phyloP scores from a whole-genome alignment of 2,797 vertebrate genomes.

The Lacerta viridis region DNA sequence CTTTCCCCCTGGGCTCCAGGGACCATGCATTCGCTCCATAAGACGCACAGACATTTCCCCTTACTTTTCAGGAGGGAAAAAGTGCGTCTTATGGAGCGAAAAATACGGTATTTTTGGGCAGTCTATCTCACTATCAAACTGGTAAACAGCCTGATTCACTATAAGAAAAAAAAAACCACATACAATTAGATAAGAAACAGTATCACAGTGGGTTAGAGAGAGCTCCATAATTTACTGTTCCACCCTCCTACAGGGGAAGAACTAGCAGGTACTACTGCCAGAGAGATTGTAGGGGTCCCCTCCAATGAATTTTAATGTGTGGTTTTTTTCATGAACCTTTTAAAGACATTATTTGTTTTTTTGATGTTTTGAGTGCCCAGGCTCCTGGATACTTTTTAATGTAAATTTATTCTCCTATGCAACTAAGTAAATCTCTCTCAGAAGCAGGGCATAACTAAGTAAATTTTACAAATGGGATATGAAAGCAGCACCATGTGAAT shows the following conservation, averaged over 20 bases:
- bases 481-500: slow-evolving; percentile 38
- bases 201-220: too few relatives aligned
- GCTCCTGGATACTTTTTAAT: background rate
- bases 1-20: too few relatives aligned
- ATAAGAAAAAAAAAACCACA: too few relatives aligned
- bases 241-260: background rate
- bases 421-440: background rate
- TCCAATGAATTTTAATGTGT: background rate
- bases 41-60: too few relatives aligned
- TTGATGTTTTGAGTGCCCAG: background rate
- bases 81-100: too few relatives aligned
- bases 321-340: background rate
- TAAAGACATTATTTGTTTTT: background rate
- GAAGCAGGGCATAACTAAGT: slow-evolving; percentile 16
- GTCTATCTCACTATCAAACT: too few relatives aligned
- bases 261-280: background rate
- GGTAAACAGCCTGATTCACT: too few relatives aligned
- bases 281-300: background rate
- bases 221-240: background rate
- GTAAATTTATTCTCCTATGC: background rate
- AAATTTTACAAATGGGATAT: slow-evolving; percentile 49
- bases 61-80: too few relatives aligned
- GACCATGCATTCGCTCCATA: too few relatives aligned
- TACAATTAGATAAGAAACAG: too few relatives aligned
- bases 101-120: background rate